Percentiles rank a stretch among this genome's conserved stretches.
These are phyloP conservation scores for Callinectes sapidus DNA, from an alignment of 2,888 invertebrate genomes.

Conservation along the genomic window DNA sequence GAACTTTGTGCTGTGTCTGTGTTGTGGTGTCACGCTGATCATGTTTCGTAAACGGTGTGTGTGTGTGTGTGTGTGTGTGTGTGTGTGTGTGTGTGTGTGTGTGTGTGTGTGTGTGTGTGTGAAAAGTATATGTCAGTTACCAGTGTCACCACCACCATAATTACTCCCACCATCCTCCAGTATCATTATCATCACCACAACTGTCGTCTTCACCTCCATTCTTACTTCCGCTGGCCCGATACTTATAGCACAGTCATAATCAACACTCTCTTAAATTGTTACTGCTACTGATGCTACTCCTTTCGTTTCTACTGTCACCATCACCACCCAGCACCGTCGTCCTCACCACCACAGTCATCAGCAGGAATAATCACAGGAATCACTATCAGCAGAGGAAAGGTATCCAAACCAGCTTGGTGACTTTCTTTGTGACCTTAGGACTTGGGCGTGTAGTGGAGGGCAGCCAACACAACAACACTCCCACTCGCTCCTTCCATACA, in stretches of 20 bases:
- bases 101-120: conserved; percentile 25
- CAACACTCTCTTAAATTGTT: background rate
- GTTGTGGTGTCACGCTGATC: background rate
- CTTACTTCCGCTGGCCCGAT: background rate
- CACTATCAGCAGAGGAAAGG: background rate
- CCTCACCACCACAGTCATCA: too few species aligned
- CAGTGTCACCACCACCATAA: background rate
- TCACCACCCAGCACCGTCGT: background rate
- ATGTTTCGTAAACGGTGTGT: background rate
- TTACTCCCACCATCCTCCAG: background rate
- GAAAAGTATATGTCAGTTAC: background rate
- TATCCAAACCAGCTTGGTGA: background rate
- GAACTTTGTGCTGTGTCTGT: background rate
- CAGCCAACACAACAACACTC: background rate
- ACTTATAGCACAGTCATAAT: background rate
- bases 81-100: conserved; percentile 25
- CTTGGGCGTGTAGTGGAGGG: background rate
- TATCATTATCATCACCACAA: background rate
- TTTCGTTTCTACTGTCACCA: background rate
- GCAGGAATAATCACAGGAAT: background rate
- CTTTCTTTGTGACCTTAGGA: background rate
- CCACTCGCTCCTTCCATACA: background rate
- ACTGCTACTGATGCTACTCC: background rate
- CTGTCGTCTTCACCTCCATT: background rate
- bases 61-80: conserved; percentile 18